These are phyloP conservation scores for Amblyraja radiata DNA, from an alignment of 2,797 vertebrate genomes.

Conservation along the genomic window DNA sequence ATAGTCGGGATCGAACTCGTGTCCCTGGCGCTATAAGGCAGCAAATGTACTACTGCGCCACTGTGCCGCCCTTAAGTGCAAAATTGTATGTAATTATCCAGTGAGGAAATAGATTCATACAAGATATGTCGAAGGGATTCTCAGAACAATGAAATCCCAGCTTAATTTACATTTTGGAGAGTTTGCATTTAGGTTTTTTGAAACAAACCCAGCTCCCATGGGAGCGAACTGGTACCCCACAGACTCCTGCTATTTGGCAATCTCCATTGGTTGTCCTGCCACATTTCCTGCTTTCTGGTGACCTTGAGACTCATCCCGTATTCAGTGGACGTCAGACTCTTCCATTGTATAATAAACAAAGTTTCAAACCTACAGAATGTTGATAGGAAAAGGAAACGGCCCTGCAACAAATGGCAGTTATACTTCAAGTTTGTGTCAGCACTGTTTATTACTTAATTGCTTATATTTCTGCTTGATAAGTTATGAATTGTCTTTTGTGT, in stretches of 20 bases:
- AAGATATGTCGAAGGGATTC: background rate
- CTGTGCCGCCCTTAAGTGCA: background rate
- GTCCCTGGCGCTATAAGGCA: no score
- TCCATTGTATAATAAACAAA: constrained; percentile 20
- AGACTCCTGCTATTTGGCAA: background rate
- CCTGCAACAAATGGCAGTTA: background rate
- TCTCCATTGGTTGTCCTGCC: background rate
- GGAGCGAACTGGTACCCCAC: background rate
- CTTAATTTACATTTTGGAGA: background rate
- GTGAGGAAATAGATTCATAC: background rate
- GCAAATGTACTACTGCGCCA: no score
- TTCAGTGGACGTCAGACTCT: background rate
- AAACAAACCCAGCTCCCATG: background rate
- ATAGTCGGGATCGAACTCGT: no score
- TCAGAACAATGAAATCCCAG: background rate
- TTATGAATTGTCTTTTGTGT: constrained; percentile 28
- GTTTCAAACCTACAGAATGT: background rate
- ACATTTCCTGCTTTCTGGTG: background rate
- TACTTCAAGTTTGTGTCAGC: constrained; percentile 15
- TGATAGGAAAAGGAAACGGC: background rate
- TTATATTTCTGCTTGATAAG: constrained; percentile 18
- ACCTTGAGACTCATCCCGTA: background rate
- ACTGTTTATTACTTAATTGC: constrained; percentile 22
- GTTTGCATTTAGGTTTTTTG: background rate
- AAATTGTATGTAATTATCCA: background rate